These are phyloP conservation scores for Leucosticte australis DNA, from an alignment of 2,113 vertebrate genomes.

Conservation along the genomic window DNA sequence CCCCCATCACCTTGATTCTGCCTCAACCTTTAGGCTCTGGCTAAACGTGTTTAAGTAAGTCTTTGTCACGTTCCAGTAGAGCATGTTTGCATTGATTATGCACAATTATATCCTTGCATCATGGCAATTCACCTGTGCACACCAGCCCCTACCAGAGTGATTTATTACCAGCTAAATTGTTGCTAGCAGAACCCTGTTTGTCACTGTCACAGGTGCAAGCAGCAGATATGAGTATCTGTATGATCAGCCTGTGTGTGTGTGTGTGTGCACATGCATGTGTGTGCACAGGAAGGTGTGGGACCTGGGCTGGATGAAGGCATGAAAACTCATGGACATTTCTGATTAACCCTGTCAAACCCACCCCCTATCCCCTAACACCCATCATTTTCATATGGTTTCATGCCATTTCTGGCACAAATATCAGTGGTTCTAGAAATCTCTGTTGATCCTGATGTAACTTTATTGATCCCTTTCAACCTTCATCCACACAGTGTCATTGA, in stretches of 20 bases:
- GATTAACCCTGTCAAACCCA: background rate
- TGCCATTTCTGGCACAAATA: background rate
- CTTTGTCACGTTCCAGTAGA: slow-evolving; percentile 50
- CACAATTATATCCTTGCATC: slow-evolving; percentile 44
- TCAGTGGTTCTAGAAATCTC: background rate
- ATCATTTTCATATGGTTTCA: background rate
- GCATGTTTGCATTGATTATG: slow-evolving; percentile 65
- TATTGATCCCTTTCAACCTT: slow-evolving; percentile 37
- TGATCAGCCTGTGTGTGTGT: background rate
- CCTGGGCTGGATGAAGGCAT: background rate
- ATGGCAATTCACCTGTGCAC: slow-evolving; percentile 33
- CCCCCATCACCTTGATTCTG: background rate
- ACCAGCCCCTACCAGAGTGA: slow-evolving; percentile 32
- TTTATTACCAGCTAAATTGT: slow-evolving; percentile 70
- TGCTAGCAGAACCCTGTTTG: slow-evolving; percentile 66
- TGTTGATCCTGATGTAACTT: background rate
- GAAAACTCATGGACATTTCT: background rate
- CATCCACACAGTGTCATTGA: background rate
- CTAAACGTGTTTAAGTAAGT: slow-evolving; percentile 50
- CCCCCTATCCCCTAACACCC: background rate
- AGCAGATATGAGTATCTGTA: slow-evolving; percentile 52
- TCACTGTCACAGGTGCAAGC: slow-evolving; percentile 63
- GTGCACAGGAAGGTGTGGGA: background rate
- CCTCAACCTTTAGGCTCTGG: background rate
- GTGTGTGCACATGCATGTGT: fast-evolving